Evolutionary conservation across 2,113 vertebrate species (phyloP), one percentile per base, ranked within the genome.

Genomic region (Dromiciops gliroides): DNA sequence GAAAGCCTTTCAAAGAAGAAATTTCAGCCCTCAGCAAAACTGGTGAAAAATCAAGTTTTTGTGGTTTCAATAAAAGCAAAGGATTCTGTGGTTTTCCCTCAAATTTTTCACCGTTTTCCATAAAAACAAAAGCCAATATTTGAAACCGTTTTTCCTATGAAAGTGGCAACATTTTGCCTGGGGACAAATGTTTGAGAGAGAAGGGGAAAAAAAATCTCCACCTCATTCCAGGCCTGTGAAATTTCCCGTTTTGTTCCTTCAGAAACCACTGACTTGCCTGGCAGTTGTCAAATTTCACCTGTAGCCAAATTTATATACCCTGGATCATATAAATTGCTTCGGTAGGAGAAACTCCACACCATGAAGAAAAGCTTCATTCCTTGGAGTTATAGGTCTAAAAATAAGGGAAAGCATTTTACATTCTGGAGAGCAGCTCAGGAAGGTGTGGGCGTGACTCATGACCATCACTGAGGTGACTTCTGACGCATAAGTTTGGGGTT

Each of bases 51-150:
- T 49, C 96, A 92, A 97, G 44, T 92, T 96, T 96, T 98, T 98
- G 97, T 96, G 98, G 97, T 95, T 95, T 91, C 89, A 90, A 97
- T 97, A 97, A 97, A 95, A 97, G 93, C 89, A 94, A 95, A 90
- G 95, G 11, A 91, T 97, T 97, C 95, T 97, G 95, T 96, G 98
- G 95, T 95, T 98, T 98, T 97, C 92, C 94, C 95, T 97, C 89
- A 25, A 94, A 96, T 97, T 97, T 96, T 97, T 96, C 95, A 92
- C 90, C 91, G 44, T 95, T 97, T 98, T 97, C 95, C 92, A 91
- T 88, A 95, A 97, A 97, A 94, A 97, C 95, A 97, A 90, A 98
- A 97, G 92, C 89, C 94, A 98, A 47, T 22, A 37, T 26, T 53
- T 92, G 83, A 93, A 94, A 95, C 95, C 94, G 60, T 95, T 92